These are phyloP conservation scores for Philhelius pedissequus DNA, from an alignment of 2,888 invertebrate genomes.

Conservation along the genomic window DNA sequence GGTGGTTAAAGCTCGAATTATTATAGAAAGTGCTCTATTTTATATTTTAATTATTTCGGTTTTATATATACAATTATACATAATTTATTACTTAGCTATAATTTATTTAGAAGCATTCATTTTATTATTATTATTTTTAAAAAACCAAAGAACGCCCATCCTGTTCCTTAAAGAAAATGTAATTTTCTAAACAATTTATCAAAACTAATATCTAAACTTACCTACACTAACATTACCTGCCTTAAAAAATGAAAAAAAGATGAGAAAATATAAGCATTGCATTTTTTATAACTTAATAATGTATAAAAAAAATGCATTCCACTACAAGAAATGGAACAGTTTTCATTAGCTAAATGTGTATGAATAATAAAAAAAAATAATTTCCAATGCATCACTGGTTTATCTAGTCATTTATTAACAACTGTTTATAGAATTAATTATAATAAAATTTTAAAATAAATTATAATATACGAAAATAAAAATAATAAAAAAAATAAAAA, in stretches of 20 bases:
- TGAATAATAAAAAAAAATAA: not conserved
- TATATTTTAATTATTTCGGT: too few species aligned
- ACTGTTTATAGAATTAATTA: conserved; percentile 20
- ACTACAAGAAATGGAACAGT: not conserved
- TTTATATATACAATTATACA: too few species aligned
- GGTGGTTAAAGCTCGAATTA: too few species aligned
- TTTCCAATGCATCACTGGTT: conserved; percentile 42
- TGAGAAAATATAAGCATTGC: conserved; percentile 1
- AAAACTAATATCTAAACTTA: conserved; percentile 13
- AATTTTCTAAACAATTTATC: conserved; percentile 3
- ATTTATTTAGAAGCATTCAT: not conserved
- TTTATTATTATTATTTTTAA: not conserved
- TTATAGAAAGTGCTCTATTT: too few species aligned
- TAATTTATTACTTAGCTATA: too few species aligned
- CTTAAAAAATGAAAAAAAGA: conserved; percentile 20
- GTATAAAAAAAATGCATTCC: conserved; percentile 49
- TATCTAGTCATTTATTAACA: conserved; percentile 60
- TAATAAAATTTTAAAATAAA: not conserved
- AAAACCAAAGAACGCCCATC: conserved; percentile 44
- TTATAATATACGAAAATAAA: conserved; percentile 4
- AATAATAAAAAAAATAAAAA: too few species aligned
- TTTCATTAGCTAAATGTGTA: not conserved
- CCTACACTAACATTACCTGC: conserved; percentile 56
- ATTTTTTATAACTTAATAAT: conserved; percentile 27
- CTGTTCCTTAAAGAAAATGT: conserved; percentile 32